Evolutionary conservation across 2,113 vertebrate species (phyloP), one percentile per base, ranked within the genome.

Genomic region (Eurystomus gularis): DNA sequence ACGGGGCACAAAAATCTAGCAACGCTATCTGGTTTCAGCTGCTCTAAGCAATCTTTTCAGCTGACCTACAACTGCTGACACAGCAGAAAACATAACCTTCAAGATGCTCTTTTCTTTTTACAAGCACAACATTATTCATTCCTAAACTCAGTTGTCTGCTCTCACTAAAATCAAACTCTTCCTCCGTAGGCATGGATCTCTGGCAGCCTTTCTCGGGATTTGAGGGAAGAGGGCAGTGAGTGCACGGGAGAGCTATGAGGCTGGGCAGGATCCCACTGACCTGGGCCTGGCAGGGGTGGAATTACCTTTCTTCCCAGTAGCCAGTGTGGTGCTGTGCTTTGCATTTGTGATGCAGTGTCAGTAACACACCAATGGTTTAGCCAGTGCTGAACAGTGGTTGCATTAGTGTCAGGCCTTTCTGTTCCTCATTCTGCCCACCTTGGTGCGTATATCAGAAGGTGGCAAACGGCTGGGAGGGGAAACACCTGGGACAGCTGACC

Each of bases 61-160:
- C 48, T 95, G 92, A 78, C 72, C 94, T 94, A 35, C 76, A 86
- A 26, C 1, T 26, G 79, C 55, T 42, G 76, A 81, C 92, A 75
- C 76, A 83, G 72, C 79, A 92, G 76, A 86, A 94, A 93, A 72
- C 51, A 23, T 60, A 82, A 90, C 68, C 80, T 90, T 90, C 55
- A 48, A 29, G 60, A 75, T 60, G 37, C 72, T 88, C 20, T 75
- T 85, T 78, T 72, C 64, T 88, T 94, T 88, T 84, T 82, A 83
- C 42, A 77, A 78, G 71, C 29, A 35, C 23, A 46, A 60, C 62
- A 66, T 95, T 76, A 54, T 54, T 96, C 54, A 80, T 85, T 76
- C 17, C 68, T 92, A 51, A 90, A 82, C 68, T 90, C 54, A 33
- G 65, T 85, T 96, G 86, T 61, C 44, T 89, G 1, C 37, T 77